Percentiles rank a stretch among this genome's conserved stretches.
Conservation (phyloP, 2,888 invertebrate species). For the Metallyticus violacea region DNA sequence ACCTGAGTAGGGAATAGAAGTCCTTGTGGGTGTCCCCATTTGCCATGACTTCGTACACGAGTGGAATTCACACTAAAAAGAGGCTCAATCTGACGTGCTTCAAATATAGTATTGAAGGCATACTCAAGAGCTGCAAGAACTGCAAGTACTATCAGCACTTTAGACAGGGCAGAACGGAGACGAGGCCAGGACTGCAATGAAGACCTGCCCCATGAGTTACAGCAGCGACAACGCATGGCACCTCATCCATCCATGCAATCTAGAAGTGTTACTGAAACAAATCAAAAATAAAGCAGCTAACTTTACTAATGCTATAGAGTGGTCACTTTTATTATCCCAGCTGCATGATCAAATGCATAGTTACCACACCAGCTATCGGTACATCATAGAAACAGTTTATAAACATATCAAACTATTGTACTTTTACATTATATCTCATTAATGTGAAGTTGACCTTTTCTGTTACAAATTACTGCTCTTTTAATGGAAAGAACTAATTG, state of each 20-base stretch:
- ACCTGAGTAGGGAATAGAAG: neutral
- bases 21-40: neutral
- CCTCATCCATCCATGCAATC: slow-evolving; percentile 8
- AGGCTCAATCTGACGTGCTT: slow-evolving; percentile 46
- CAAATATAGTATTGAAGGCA: slow-evolving; percentile 63
- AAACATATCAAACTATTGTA: too few relatives aligned
- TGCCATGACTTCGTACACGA: neutral
- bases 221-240: slow-evolving; percentile 19
- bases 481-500: too few relatives aligned
- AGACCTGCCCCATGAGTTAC: slow-evolving; percentile 5
- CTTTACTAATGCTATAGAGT: too few relatives aligned
- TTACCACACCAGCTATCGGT: too few relatives aligned
- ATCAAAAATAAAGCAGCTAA: neutral
- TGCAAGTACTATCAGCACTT: slow-evolving; percentile 57
- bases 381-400: too few relatives aligned
- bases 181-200: slow-evolving; percentile 46
- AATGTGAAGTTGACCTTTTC: too few relatives aligned
- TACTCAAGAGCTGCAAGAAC: slow-evolving; percentile 67
- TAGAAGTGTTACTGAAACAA: neutral
- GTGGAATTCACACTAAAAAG: slow-evolving; percentile 33
- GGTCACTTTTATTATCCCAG: too few relatives aligned
- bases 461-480: too few relatives aligned
- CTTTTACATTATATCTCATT: too few relatives aligned
- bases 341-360: too few relatives aligned
- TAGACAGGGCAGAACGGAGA: slow-evolving; percentile 55